These are phyloP conservation scores for Muscicapa adusta DNA, from an alignment of 2,113 vertebrate species.

Conservation along the genomic window DNA sequence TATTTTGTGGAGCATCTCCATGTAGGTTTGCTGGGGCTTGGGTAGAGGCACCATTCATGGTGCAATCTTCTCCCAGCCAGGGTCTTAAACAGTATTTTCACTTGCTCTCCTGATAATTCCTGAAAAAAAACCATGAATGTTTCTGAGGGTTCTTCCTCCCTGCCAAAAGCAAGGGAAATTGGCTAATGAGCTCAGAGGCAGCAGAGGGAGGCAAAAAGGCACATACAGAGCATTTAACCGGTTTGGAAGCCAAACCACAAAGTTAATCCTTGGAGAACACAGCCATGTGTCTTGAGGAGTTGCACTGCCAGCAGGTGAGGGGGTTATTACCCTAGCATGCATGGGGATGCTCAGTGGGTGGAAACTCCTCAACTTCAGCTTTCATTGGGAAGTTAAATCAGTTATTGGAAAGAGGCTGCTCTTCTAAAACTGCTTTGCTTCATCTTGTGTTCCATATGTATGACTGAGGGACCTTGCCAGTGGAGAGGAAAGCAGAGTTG, in stretches of 20 bases:
- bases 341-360: background rate
- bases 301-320: background rate
- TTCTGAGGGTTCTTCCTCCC: background rate
- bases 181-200: background rate
- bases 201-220: background rate
- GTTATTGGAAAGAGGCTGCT: background rate
- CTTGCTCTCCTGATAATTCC: background rate
- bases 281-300: background rate
- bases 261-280: background rate
- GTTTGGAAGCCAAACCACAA: background rate
- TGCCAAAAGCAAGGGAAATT: background rate
- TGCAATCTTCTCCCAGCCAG: background rate
- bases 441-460: background rate
- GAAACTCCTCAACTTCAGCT: constrained; percentile 8
- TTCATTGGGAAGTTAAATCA: background rate
- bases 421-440: background rate
- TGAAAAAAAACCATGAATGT: background rate
- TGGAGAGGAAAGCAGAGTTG: background rate
- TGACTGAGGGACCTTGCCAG: background rate
- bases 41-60: background rate
- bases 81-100: background rate
- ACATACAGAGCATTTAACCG: background rate
- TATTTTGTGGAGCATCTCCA: background rate
- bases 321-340: background rate
- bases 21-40: background rate